phyloP scores from a whole-genome alignment of 2,888 invertebrate species.

The Tolmerus cingulatus region DNA sequence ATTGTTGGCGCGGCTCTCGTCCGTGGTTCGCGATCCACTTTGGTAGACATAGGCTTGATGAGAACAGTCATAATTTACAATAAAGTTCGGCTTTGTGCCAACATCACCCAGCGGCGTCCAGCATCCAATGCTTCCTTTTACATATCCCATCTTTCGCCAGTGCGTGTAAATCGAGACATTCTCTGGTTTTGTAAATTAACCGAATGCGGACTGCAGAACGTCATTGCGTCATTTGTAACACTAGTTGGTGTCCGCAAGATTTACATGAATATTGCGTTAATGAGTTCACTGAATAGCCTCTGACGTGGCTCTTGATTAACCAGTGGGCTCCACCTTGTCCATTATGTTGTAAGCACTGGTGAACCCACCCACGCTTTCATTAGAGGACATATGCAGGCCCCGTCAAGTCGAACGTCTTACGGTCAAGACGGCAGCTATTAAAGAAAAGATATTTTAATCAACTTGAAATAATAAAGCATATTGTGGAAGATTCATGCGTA shows the following conservation, averaged over 20 bases:
- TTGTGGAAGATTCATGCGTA: background rate
- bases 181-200: conserved; percentile 16
- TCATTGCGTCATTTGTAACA: conserved; percentile 15
- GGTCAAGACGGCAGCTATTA: conserved; percentile 1
- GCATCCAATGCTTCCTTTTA: conserved; percentile 15
- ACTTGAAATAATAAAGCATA: background rate
- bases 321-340: conserved; percentile 14
- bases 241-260: conserved; percentile 5
- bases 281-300: conserved; percentile 19
- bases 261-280: conserved; percentile 39
- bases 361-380: conserved; percentile 34
- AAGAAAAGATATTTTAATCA: conserved; percentile 4
- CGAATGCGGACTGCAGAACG: background rate
- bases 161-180: background rate
- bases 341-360: background rate
- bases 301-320: conserved; percentile 22
- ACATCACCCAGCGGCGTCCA: background rate
- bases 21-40: background rate
- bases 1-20: conserved; percentile 22
- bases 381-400: background rate
- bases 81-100: conserved; percentile 43
- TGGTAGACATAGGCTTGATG: conserved; percentile 38
- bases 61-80: conserved; percentile 46
- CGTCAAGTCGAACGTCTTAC: background rate
- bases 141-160: conserved; percentile 37